Evolutionary conservation across 2,888 invertebrate species (phyloP), one percentile per base, ranked within the genome.

Genomic region (Cyclophora albipunctata): DNA sequence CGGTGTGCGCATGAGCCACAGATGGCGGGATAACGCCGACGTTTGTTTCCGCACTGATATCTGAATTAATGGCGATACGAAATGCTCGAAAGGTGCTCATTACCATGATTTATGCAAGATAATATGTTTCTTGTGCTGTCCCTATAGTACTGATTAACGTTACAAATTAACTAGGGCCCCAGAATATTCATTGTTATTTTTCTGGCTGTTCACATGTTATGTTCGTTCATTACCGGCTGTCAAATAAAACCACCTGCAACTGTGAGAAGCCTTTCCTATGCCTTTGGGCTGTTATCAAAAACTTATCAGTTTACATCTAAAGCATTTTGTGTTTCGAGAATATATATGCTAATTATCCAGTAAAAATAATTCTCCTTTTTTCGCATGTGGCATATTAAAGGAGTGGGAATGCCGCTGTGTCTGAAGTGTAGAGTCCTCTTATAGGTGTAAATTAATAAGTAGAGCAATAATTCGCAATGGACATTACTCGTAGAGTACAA

Each of bases 1-100:
- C 83, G 81, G 84, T 74, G 86, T 74, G 84, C 85, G 83, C 84
- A 79, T 83, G 84, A 82, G 77, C 81, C 81, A 79, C 85, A 86
- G 88, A 88, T 88, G 86, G 84, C 71, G 67, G 84, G 83, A 86
- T 85, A 85, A 86, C 20, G 80, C 85, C 81, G 87, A 88, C 87
- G 85, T 86, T 86, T 86, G 86, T 86, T 87, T 88, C 88, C 88
- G 87, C 86, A 87, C 84, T 88, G 87, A 88, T 88, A 87, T 88
- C 87, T 86, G 87, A 88, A 87, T 88, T 87, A 85, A 86, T 84
- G 81, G 80, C 83, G 80, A 84, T 83, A 86, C 84, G 81, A 84
- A 82, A 82, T 78, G 76, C 79, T 84, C 78, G 80, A 87, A 88
- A 88, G 87, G 87, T 87, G 87, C 81, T 86, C 86, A 86, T 87